Base-by-base conservation (phyloP, 2,113 vertebrate genomes). In the Poeciliopsis turrubarensis region DNA sequence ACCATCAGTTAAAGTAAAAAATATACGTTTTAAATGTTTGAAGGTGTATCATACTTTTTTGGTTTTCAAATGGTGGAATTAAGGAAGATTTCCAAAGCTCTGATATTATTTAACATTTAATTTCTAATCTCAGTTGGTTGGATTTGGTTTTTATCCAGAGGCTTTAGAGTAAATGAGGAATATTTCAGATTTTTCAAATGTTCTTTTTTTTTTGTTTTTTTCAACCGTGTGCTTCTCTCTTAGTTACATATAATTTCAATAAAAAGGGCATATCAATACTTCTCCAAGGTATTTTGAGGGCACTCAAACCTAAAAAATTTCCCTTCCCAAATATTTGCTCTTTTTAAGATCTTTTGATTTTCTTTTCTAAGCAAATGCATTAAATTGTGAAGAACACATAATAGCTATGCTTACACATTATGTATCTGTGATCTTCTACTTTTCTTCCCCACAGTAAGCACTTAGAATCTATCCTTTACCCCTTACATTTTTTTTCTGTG, bases 401-500 rank as follows among this genome's bases (percentile, higher is more conserved):
- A 57, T 8, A 57, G 8, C 9, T 10, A n/a, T 10, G 51, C 25
- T 57, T 47, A 19, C 44, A 47, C 44, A 47, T 17, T n/a, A 9
- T 47, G 44, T 57, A 25, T 44, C 26, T 67, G 3, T 37, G 32
- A 65, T 65, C n/a, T 26, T 39, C 26, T 27, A 14, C 39, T 25
- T 67, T 41, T 41, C 5, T 26, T 27, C 37, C 14, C 37, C 4
- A 14, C 13, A 15, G 15, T 17, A 17, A 27, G 14, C 5, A 39
- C 12, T 14, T 27, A 14, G 14, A n/a, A 67, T 67, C 79, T 79
- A 68, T 81, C 79, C 72, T 65, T 60, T 70, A 73, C 75, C 63
- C 73, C 78, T 69, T 77, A 17, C 67, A 47, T 65, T n/a, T 29
- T 41, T 12, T 75, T 66, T 83, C 70, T 80, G 69, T 77, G 14